These are phyloP conservation scores for Solenodon paradoxus DNA, from an alignment of 2,113 vertebrate genomes.

Conservation along the genomic window DNA sequence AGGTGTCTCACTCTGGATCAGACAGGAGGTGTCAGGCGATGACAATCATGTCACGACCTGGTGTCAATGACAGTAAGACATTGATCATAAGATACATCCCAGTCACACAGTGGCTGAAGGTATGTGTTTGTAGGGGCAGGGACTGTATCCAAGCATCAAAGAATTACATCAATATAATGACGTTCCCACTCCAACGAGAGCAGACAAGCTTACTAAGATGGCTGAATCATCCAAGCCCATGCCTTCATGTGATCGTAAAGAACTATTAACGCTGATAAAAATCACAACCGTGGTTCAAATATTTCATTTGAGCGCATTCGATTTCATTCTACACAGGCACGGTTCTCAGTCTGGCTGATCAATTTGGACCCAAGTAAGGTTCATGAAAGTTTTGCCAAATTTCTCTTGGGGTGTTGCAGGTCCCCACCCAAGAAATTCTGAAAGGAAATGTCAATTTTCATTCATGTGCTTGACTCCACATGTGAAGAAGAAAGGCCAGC, in stretches of 20 bases:
- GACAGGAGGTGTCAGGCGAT: not conserved
- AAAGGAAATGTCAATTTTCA: not conserved
- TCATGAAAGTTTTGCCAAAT: not conserved
- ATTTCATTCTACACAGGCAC: not conserved
- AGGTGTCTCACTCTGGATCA: not conserved
- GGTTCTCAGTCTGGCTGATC: not conserved
- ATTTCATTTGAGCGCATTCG: not conserved
- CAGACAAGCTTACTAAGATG: not conserved
- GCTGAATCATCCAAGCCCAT: too few species aligned
- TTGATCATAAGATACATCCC: not conserved
- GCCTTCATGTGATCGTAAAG: not conserved
- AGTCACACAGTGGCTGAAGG: not conserved
- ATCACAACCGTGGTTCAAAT: not conserved
- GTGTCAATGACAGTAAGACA: not conserved
- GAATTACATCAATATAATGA: not conserved
- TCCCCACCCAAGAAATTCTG: not conserved
- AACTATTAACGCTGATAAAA: not conserved
- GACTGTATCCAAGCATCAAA: not conserved
- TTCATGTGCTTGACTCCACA: not conserved
- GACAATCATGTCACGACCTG: not conserved
- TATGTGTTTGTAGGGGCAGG: fast-evolving
- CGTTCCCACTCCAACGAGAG: not conserved
- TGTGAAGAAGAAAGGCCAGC: not conserved
- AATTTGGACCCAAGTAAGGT: not conserved
- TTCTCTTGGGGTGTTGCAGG: not conserved